Base-by-base conservation (phyloP, 2,888 invertebrate genomes). In the Nebria salina region DNA sequence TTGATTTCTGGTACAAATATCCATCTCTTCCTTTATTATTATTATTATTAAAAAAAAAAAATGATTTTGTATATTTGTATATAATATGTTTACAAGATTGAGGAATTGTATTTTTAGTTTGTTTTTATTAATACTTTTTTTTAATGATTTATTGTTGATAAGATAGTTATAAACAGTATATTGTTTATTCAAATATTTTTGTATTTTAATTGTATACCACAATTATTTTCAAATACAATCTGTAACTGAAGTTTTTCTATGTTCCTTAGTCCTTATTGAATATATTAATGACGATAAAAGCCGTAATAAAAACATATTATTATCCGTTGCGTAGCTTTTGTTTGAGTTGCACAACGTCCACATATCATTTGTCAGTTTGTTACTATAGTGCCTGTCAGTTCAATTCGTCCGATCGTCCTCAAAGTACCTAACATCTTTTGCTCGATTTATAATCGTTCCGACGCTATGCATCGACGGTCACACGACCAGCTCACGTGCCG, bases 31-130 rank as follows among this genome's bases (percentile, higher is more conserved):
- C 64, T 15, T 73, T 78, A 42, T 73, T 73, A 15, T 65, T 42
- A 78, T 20, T 20, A n/a, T n/a, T n/a, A n/a, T n/a, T n/a, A n/a
- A 1, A 34, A 34, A 34, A 34, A 34, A 34, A 65, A 72, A 78
- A 72, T 43, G 70, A 73, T 78, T 78, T 73, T 78, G 78, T 78
- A 78, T 73, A 78, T 78, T 78, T 78, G 78, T 78, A 78, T 73
- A 78, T 77, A 77, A 34, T 76, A 54, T 78, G 54, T 54, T 54
- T 54, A 54, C 54, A 54, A 54, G 54, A 54, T 54, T 54, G 54
- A 54, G 54, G 34, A 34, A 54, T 54, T 11, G 13, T 54, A 11
- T 11, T 54, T 54, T 8, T 54, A 54, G 54, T 54, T 54, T 54
- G 54, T 54, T 54, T 54, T 54, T 54, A 54, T 54, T 54, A 54